Base-by-base conservation (phyloP, 2,113 vertebrate genomes). In the Oncorhynchus keta region DNA sequence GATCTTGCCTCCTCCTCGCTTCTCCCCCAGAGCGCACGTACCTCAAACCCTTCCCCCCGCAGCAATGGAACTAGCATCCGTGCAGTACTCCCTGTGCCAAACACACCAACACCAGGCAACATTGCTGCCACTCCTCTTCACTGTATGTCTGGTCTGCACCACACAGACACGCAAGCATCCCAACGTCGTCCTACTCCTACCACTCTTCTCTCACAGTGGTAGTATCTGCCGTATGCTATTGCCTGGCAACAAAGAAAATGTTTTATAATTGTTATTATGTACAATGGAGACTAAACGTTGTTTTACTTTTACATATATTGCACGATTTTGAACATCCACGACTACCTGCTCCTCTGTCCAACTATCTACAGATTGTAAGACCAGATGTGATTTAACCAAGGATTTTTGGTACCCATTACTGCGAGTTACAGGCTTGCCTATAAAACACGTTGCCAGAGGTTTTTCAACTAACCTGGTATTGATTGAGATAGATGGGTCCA, bases 91-190 rank as follows among this genome's bases (percentile, higher is more conserved):
- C 97, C 97, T 0, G 97, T 97, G 84, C 97, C 97, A 89, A 99
- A 99, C n/a, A 99, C 96, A 8, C 97, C 97, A 16, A 99, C 97
- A 72, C 97, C 97, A 0, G 97, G 97, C 82, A 99, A 93, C 95
- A 96, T 97, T 91, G 81, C 89, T 30, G 84, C 79, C 76, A 62
- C 78, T 83, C 22, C 24, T 12, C 45, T 30, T 22, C 28, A 82
- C 51, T 45, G 87, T 76, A 90, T 24, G 69, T 74, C 30, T 68
- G 28, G 30, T 18, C 57, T 22, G 68, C 81, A 83, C 73, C 81
- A 83, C 80, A 74, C 71, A 76, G 68, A 39, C 24, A 26, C 6
- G 20, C 7, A 5, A 18, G 59, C 72, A 79, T 75, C 49, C 26
- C 78, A 71, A 30, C 28, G 57, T 69, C 22, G 65, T 5, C 55